Evolutionary conservation across 2,113 vertebrate genomes (phyloP).

Genomic region (Sinocyclocheilus anophthalmus): DNA sequence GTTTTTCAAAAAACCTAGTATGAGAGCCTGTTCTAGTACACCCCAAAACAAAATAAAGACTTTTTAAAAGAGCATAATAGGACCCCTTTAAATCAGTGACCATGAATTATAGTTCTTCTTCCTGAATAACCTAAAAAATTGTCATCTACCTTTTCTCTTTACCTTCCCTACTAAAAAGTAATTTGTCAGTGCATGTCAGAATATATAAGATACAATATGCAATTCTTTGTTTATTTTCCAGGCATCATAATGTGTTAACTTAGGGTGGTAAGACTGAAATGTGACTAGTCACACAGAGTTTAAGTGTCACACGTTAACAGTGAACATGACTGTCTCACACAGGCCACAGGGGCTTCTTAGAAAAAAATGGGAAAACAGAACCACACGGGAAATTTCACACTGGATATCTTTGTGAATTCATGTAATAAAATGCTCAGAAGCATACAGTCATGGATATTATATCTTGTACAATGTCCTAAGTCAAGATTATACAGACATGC

Average conservation of each 20-base stretch:
- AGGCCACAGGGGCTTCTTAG: background rate
- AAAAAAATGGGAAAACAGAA: slow-evolving; percentile 15
- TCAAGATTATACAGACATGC: background rate
- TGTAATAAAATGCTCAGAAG: slow-evolving; percentile 9
- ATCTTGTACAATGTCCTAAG: background rate
- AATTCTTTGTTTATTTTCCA: slow-evolving; percentile 16
- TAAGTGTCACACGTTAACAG: slow-evolving; percentile 48
- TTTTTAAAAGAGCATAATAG: too few relatives aligned
- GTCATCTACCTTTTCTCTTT: background rate
- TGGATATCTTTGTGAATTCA: slow-evolving; percentile 2
- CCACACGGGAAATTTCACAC: slow-evolving; percentile 10
- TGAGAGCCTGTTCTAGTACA: too few relatives aligned
- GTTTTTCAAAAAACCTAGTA: too few relatives aligned
- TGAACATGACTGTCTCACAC: slow-evolving; percentile 21
- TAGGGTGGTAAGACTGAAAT: slow-evolving; percentile 42
- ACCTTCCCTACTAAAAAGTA: background rate
- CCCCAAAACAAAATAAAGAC: too few relatives aligned
- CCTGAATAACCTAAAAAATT: background rate
- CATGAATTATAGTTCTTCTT: background rate
- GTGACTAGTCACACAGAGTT: slow-evolving; percentile 43
- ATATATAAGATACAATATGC: background rate
- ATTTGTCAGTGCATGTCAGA: background rate
- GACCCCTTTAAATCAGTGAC: background rate
- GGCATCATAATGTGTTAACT: slow-evolving; percentile 26
- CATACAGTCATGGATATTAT: background rate